phyloP scores from a whole-genome alignment of 2,888 invertebrate species.

The Amorpha juglandis region DNA sequence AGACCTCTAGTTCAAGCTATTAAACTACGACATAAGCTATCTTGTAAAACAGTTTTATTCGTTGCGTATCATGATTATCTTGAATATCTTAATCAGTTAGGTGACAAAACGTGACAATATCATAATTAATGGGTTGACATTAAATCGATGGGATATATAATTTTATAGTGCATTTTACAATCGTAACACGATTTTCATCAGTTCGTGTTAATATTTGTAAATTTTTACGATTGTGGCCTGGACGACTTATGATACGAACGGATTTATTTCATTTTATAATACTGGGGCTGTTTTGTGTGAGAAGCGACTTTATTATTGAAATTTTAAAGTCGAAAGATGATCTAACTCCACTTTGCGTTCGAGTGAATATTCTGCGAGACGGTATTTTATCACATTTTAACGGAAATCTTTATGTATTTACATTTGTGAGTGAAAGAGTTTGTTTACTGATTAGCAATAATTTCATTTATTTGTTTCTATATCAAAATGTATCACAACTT shows the following conservation, averaged over 20 bases:
- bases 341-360: not conserved
- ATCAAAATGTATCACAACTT: not conserved
- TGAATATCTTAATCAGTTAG: conserved; percentile 21
- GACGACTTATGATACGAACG: conserved; percentile 9
- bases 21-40: not conserved
- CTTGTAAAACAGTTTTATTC: conserved; percentile 3
- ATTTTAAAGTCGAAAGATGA: not conserved
- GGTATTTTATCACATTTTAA: conserved; percentile 13
- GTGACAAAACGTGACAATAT: conserved; percentile 22
- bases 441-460: not conserved
- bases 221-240: conserved; percentile 14
- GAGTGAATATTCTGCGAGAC: not conserved
- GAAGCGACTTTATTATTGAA: not conserved
- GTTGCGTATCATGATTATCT: conserved; percentile 5
- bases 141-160: conserved; percentile 18
- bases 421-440: not conserved
- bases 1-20: not conserved
- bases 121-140: not conserved
- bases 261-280: conserved; percentile 4
- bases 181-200: conserved; percentile 20
- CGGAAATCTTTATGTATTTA: not conserved
- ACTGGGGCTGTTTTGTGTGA: not conserved
- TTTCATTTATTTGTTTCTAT: not conserved
- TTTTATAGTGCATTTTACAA: conserved; percentile 19
- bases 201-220: conserved; percentile 15